Evolutionary conservation across 2,113 vertebrate species (phyloP), one percentile per base, ranked within the genome.

Genomic region (Melozone crissalis): DNA sequence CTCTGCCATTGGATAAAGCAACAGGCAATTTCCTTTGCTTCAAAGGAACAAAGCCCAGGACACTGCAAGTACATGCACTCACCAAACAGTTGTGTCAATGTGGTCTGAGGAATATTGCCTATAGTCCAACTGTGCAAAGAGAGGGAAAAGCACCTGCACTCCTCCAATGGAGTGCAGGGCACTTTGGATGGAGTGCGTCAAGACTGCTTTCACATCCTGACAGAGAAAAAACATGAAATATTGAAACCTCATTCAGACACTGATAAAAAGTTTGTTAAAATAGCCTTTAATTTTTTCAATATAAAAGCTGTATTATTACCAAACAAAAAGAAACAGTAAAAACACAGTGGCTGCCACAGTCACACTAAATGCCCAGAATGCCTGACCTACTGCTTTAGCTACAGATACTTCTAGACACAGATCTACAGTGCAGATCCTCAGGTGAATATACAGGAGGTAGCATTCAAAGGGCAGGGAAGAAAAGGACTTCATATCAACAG

Each of bases 141-240:
- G 98, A 80, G 99, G 99, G 93, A 99, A 99, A 74, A 99, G 98
- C 77, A 99, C 99, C 98, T 99, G 99, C 84, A 99, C 98, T 6
- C 99, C 99, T 93, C 99, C 99, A 54, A 99, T 99, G 20, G 99
- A 99, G 96, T 99, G 99, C 95, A 99, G 98, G 49, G 99, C 99
- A 96, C 99, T 99, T 97, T 99, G 99, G 85, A 99, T 98, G 7
- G 99, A 99, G 97, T 99, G 99, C 4, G 99, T 99, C 96, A 99
- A 97, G 96, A 99, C 99, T 19, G 99, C 99, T 96, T 99, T 99
- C 94, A 99, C 99, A 66, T 99, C 99, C 99, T 99, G 96, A 37
- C 21, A 95, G 96, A 77, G 80, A 6, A 95, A 7, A 97, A 95
- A 28, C 46, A 46, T 95, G 24, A 41, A 55, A 93, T 41, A 88